Base-by-base conservation (phyloP, 64 coral and sea anemone genomes). In the Trachythela sp. region DNA sequence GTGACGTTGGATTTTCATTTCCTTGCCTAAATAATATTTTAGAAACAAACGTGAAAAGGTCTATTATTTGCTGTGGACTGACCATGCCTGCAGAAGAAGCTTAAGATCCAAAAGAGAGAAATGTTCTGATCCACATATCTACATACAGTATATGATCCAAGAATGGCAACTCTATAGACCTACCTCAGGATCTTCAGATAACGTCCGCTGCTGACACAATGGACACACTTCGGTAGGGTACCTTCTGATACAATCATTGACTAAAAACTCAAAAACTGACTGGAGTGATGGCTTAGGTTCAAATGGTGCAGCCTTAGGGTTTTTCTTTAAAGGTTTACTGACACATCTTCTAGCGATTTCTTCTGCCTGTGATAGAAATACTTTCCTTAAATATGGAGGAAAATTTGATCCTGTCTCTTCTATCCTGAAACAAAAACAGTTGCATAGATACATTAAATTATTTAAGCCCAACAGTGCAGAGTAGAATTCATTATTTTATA, bases 221-320 rank as follows among this genome's bases (percentile, higher is more conserved):
- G 91, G 86, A 85, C 95, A 98, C 7, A 10, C 48, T 40, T 98
- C 88, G 6, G 41, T 22, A 13, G 95, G 95, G 40, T 94, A 98
- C 8, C 86, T 88, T 89, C 92, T 90, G 34, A 90, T 56, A 40
- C 95, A 98, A 30, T 98, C 89, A 84, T 88, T 89, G 13, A 98
- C 91, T 45, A 94, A 86, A 58, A 98, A 98, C 11, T 98, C 95
- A 68, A 86, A 85, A 14, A 98, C 95, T 31, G 94, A 31, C 40
- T 87, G 90, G 17, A 94, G 36, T 54, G 95, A 98, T n/a, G 95
- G 89, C 33, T 98, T 98, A 11, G 95, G 93, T 94, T 94, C 88
- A 89, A 98, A 98, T 40, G 95, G 95, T 36, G 95, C 91, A 38
- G 91, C 88, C 36, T 91, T 94, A 4, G 90, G 95, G 70, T 71